Conservation (phyloP, 1,140 invertebrate species). For the Cotesia chilonis region DNA sequence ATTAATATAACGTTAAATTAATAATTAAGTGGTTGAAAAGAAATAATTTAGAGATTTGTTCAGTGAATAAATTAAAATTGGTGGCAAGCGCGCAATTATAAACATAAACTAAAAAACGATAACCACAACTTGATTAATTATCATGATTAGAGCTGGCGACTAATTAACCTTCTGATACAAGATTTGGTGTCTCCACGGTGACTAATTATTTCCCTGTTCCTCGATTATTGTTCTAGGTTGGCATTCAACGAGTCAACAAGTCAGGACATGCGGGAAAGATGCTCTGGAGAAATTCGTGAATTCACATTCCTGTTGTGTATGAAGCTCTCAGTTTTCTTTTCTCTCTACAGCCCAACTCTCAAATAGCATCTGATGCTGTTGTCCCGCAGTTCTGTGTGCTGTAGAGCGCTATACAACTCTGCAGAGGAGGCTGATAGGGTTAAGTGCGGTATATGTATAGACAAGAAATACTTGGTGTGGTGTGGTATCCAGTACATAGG, state of each 20-base stretch:
- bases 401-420: not conserved
- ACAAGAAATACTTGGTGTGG: not conserved
- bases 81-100: not conserved
- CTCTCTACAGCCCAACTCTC: not conserved
- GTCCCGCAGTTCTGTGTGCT: not conserved
- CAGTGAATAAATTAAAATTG: not conserved
- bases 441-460: no score
- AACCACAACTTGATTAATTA: conserved; percentile 4
- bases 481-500: not conserved
- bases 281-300: not conserved
- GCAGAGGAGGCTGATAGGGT: no score
- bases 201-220: conserved; percentile 33
- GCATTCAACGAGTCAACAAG: conserved; percentile 11
- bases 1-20: no score
- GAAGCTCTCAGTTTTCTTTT: not conserved
- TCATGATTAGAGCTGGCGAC: not conserved
- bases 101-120: not conserved
- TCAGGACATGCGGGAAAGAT: conserved; percentile 4
- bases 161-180: conserved; percentile 32
- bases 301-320: conserved; percentile 3
- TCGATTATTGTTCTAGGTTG: conserved; percentile 29
- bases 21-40: no score
- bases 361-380: not conserved
- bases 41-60: no score
- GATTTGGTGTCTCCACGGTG: conserved; percentile 18